These are phyloP conservation scores for Nemurella pictetii DNA, from an alignment of 2,888 invertebrate genomes.

Conservation along the genomic window DNA sequence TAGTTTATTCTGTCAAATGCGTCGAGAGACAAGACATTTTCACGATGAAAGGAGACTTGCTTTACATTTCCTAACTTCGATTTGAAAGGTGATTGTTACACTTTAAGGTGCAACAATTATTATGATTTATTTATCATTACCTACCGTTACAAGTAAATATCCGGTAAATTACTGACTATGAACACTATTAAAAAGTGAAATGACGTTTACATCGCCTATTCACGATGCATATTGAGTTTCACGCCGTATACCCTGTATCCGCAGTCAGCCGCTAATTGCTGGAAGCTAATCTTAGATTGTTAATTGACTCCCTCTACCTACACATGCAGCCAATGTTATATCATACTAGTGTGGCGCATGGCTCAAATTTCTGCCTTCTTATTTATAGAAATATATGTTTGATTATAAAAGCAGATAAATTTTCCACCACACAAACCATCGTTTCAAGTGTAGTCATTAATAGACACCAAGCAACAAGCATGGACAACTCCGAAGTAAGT, in stretches of 20 bases:
- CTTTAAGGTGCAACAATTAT: background rate
- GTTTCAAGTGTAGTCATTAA: too few species aligned
- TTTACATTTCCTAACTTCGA: background rate
- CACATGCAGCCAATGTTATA: background rate
- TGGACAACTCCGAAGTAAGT: background rate
- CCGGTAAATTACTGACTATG: background rate
- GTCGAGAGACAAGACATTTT: background rate
- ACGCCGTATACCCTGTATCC: background rate
- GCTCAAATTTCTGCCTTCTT: background rate
- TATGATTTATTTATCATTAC: background rate
- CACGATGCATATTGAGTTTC: background rate
- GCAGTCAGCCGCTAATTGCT: background rate
- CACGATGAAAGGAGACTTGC: background rate
- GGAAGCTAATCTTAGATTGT: background rate
- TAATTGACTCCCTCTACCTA: too few species aligned
- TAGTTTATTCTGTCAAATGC: background rate
- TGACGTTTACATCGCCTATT: background rate
- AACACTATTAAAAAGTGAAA: background rate
- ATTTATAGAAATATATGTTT: background rate
- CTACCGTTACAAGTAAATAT: background rate
- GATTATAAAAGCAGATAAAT: background rate
- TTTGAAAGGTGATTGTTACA: background rate
- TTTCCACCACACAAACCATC: background rate
- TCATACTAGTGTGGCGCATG: too few species aligned
- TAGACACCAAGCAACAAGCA: background rate